A percentile compares a stretch with the other conserved stretches of the same genome.
Conservation (phyloP, 2,113 vertebrate genomes). For the Cyphomyrus discorhynchus region DNA sequence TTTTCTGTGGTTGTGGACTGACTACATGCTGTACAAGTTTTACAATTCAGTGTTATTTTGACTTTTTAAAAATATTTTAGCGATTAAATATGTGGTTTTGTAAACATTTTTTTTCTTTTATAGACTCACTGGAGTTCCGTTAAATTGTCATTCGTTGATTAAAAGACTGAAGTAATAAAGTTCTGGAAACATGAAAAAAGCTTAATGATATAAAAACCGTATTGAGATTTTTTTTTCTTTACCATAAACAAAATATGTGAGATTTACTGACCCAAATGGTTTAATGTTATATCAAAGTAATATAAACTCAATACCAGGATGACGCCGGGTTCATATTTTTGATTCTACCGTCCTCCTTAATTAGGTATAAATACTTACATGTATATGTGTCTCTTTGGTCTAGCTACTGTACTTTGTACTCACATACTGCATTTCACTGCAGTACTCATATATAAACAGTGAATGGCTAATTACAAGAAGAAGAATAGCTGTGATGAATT, state of each 20-base stretch:
- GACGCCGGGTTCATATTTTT: background rate
- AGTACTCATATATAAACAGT: background rate
- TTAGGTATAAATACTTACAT: background rate
- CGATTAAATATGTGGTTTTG: background rate
- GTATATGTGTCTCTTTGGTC: background rate
- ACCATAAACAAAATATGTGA: background rate
- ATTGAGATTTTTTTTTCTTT: background rate
- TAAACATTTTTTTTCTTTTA: background rate
- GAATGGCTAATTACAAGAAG: background rate
- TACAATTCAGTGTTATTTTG: background rate
- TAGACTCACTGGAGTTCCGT: background rate
- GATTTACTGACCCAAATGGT: background rate
- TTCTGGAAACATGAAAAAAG: background rate
- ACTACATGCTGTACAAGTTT: background rate
- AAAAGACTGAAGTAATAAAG: background rate
- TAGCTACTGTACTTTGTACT: background rate
- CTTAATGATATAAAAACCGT: background rate
- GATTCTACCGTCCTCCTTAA: background rate
- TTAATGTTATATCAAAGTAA: background rate
- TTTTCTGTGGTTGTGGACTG: background rate
- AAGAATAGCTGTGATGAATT: background rate
- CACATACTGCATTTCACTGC: background rate
- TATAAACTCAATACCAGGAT: background rate
- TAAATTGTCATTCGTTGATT: background rate
- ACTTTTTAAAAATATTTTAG: background rate